Evolutionary conservation across 2,797 vertebrate species (phyloP), one percentile per base, ranked within the genome.

Genomic region (Liparis tanakae): DNA sequence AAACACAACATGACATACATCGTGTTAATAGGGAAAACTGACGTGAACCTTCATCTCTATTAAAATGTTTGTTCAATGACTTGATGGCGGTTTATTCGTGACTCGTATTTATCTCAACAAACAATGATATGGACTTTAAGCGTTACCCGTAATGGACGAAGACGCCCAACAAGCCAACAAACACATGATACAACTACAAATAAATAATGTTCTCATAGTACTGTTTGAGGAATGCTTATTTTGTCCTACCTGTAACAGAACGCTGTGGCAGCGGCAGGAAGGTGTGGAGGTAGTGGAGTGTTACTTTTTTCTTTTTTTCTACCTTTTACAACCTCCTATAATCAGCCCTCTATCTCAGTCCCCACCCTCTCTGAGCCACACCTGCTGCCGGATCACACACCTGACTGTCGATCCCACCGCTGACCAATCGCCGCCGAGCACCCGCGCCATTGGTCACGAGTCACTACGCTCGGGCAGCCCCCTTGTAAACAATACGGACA

Each of bases 241-340:
- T 61, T 30, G 22, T 72, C 81, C 9, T 78, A 91, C 91, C 87
- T 87, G 82, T 70, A 36, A 58, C 60, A 62, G 74, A 78, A 33
- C 0, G 6, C 44, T 20, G 67, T 25, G 48, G 43, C 74, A 64
- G 74, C 61, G 50, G 57, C 3, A 33, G 4, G 3, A 76, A 78
- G 41, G 56, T 50, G 68, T 55, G 43, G 43, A 58, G 12, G 56
- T 15, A 57, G 36, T 64, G 48, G 3, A 57, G 25, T 34, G 6
- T 18, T 2, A 30, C 25, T 30, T 2, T 67, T 70, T 50, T 51
- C 37, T 8, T 41, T 14, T 41, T 10, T 14, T 41, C 3, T 54
- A n/a, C 30, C 6, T 60, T 60, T 85, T 83, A 71, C 79, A 78
- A 33, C 51, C 57, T 58, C n/a, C 56, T 67, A 7, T 67, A 56